Conservation (phyloP, 2,888 invertebrate genomes). For the Amblyjoppa proteus region DNA sequence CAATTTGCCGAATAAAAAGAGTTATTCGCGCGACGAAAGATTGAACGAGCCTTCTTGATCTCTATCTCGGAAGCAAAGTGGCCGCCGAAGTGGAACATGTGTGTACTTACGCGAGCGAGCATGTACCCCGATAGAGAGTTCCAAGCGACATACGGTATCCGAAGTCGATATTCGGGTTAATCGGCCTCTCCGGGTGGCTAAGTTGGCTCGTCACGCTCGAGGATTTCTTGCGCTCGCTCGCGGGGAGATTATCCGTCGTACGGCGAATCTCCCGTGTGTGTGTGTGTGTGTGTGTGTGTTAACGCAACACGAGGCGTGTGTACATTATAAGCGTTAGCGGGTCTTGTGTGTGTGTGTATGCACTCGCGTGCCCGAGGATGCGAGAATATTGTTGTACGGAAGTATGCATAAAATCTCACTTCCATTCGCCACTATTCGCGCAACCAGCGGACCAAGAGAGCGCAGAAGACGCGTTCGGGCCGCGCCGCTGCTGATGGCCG, state of each 20-base stretch:
- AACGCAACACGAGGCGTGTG: conserved; percentile 28
- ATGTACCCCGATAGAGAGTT: conserved; percentile 40
- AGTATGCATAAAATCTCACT: conserved; percentile 61
- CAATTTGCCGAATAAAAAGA: too few species aligned
- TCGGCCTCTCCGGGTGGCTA: conserved; percentile 64
- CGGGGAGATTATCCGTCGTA: conserved; percentile 59
- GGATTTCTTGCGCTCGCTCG: conserved; percentile 51
- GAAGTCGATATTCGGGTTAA: conserved; percentile 70
- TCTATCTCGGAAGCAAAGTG: background rate
- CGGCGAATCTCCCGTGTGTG: conserved; percentile 23
- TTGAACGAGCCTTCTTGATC: background rate
- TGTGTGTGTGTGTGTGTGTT: conserved; percentile 9
- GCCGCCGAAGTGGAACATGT: conserved; percentile 15
- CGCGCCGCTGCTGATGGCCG: conserved; percentile 15
- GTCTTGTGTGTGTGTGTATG: background rate
- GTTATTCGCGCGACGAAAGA: too few species aligned
- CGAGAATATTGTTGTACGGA: conserved; percentile 68
- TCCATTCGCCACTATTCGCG: conserved; percentile 51
- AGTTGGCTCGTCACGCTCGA: conserved; percentile 66
- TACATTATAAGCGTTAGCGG: background rate
- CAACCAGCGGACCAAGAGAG: background rate
- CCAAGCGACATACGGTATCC: conserved; percentile 61
- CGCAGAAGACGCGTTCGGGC: background rate
- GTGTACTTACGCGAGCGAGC: conserved; percentile 22
- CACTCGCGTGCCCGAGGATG: conserved; percentile 67